Evolutionary conservation across 2,888 invertebrate species (phyloP).

Genomic region (Acanthopleura granulata): DNA sequence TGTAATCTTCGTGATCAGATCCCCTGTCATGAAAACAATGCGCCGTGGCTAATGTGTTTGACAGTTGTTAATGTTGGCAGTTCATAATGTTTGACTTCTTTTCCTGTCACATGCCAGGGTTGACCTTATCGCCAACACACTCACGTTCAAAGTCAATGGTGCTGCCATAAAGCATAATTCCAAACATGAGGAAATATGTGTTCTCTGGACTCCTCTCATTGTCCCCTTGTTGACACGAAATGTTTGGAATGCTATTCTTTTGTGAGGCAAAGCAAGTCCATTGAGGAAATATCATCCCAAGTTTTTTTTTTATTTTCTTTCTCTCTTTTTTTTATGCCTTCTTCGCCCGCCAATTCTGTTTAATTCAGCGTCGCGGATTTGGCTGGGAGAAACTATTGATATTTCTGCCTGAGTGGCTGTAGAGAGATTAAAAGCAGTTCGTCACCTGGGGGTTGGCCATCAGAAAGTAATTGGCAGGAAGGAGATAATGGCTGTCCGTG

Average conservation of each 20-base stretch:
- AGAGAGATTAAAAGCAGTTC: conserved; percentile 9
- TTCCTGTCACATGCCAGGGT: no score
- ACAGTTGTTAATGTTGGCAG: no score
- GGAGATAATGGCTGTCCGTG: conserved; percentile 3
- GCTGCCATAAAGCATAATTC: no score
- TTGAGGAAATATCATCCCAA: background rate
- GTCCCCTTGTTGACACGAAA: background rate
- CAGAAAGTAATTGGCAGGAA: conserved; percentile 18
- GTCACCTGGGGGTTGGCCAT: conserved; percentile 11
- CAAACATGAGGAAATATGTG: no score
- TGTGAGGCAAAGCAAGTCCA: background rate
- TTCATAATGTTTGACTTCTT: no score
- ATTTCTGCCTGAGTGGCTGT: conserved; percentile 1
- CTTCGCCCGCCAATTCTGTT: background rate
- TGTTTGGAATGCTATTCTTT: background rate
- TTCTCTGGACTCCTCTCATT: background rate
- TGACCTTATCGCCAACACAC: no score
- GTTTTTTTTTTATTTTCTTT: no score
- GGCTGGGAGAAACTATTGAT: conserved; percentile 10
- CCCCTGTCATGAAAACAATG: no score
- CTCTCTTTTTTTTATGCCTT: background rate
- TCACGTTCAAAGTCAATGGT: no score
- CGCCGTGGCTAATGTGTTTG: no score
- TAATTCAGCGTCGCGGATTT: conserved; percentile 12
- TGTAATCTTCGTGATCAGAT: no score